A percentile compares a stretch with the other conserved stretches of the same genome.
Conservation (phyloP, 2,797 vertebrate species). For the Cossypha niveicapilla region DNA sequence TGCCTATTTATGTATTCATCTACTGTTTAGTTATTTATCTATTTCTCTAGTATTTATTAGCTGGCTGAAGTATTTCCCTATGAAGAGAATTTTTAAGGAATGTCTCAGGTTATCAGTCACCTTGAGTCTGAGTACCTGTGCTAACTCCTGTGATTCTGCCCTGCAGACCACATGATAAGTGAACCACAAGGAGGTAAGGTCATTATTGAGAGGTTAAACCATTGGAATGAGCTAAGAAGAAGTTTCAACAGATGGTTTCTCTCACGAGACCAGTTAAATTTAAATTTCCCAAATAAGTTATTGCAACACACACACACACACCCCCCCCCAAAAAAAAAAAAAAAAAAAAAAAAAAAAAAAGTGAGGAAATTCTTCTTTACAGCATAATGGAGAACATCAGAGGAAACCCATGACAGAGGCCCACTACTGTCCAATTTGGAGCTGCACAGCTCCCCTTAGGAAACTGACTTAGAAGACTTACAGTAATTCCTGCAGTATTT, state of each 20-base stretch:
- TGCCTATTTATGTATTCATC: background rate
- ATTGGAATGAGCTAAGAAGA: background rate
- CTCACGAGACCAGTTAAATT: background rate
- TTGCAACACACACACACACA: background rate
- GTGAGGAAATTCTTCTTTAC: background rate
- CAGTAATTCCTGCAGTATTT: background rate
- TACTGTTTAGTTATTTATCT: background rate
- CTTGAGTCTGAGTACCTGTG: background rate
- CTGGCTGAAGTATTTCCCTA: background rate
- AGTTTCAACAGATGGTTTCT: background rate
- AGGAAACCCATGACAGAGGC: background rate
- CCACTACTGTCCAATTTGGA: background rate
- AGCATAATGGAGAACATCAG: background rate
- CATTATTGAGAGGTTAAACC: background rate
- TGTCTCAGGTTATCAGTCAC: background rate
- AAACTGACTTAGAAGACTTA: background rate
- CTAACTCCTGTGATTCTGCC: background rate
- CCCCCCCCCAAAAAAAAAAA: too few species aligned
- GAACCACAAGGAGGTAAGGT: background rate
- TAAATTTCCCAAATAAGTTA: background rate
- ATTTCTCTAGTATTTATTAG: background rate
- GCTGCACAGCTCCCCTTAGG: background rate
- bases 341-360: background rate
- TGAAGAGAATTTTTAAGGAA: background rate
- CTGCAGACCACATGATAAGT: background rate